Base-by-base conservation (phyloP, 2,888 invertebrate genomes). In the Aphelenchoides bicaudatus region DNA sequence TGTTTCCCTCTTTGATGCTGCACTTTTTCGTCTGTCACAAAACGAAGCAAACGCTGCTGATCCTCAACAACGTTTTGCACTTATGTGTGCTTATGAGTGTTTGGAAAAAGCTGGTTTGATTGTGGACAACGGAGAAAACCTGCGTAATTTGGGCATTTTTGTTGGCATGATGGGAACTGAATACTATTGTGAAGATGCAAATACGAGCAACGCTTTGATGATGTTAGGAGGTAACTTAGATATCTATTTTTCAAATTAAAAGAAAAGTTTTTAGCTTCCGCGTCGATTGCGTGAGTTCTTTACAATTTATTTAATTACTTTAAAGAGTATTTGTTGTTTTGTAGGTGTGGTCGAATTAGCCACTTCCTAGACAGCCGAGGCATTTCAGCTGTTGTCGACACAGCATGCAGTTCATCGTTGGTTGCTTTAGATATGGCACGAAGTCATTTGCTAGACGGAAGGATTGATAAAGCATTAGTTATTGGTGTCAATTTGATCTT, bases 391-490 rank as follows among this genome's bases (percentile, higher is more conserved):
- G 88, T 91, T 29, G 82, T 94, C 46, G 96, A 96, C 82, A 94
- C 94, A 1, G 96, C 94, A 4, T 96, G 96, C 81, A 93, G 93
- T 0, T 93, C 93, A 73, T 90, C 91, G 65, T 83, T 93, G 79
- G 87, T 89, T 79, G 94, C 91, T n/a, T 83, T 96, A 78, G 87
- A 92, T 78, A 89, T 74, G 58, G 80, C 77, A 3, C 51, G 68
- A 3, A 71, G 75, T 43, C 88, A 90, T 37, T 88, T 93, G 73
- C 85, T 87, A 65, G 82, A 85, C 19, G 92, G 92, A 10, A 87
- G 88, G 78, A 92, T 92, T 81, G 91, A 93, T 78, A 86, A 89
- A 6, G 96, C 94, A 19, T 83, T 96, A 61, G 91, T 96, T 13
- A 74, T 69, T 10, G 93, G 89, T 47, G 86, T 86, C 59, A 92